Percentiles rank a stretch among this genome's conserved stretches.
Evolutionary conservation across 2,888 invertebrate species (phyloP).

Genomic region (Rambutsinella grinnellia): DNA sequence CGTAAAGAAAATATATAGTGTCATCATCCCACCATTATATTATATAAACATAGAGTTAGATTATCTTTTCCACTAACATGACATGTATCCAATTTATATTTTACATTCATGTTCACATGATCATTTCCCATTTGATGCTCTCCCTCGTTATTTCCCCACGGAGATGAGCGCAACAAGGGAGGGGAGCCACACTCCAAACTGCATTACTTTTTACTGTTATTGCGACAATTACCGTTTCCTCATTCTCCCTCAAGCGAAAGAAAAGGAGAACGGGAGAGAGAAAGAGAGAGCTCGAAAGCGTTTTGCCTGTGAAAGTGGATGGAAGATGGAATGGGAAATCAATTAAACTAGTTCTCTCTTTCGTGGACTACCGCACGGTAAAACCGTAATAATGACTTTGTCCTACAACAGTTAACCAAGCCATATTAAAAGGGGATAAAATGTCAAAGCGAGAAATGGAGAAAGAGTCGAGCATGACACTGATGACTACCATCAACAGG

Average conservation of each 20-base stretch:
- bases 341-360: neutral
- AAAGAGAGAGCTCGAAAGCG: neutral
- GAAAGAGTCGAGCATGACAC: too few relatives aligned
- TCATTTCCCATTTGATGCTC: neutral
- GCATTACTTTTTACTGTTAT: constrained; percentile 19
- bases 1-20: neutral
- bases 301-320: neutral
- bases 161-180: neutral
- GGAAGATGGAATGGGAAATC: constrained; percentile 1
- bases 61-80: neutral
- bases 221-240: constrained; percentile 23
- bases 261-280: neutral
- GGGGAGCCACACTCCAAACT: neutral
- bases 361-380: too few relatives aligned
- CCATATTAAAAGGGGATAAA: too few relatives aligned
- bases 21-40: neutral
- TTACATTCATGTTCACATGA: neutral
- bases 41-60: neutral
- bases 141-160: neutral
- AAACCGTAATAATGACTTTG: neutral
- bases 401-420: too few relatives aligned
- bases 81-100: neutral
- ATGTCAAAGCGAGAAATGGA: too few relatives aligned
- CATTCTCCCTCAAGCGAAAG: neutral
- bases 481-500: too few relatives aligned